phyloP scores from a whole-genome alignment of 2,797 vertebrate species.

The Aselliscus stoliczkanus region DNA sequence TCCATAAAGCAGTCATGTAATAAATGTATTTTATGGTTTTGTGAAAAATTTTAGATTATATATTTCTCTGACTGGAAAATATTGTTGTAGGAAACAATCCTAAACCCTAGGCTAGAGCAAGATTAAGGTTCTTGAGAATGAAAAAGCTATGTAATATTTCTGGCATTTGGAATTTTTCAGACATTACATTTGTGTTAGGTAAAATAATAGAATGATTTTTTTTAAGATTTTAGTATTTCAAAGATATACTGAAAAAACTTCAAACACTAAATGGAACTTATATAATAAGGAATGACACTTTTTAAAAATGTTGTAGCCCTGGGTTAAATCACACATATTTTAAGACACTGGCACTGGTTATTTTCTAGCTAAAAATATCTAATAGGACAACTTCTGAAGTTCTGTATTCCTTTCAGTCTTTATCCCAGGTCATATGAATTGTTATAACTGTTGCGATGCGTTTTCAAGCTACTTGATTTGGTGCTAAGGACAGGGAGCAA shows the following conservation, averaged over 20 bases:
- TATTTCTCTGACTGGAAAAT: conserved; percentile 27
- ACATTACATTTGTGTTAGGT: neutral
- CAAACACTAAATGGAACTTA: neutral
- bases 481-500: neutral
- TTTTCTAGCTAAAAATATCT: neutral
- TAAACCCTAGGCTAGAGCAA: neutral
- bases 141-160: conserved; percentile 35
- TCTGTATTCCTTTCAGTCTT: neutral
- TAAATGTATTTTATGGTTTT: neutral
- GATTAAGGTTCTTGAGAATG: conserved; percentile 33
- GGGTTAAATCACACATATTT: neutral
- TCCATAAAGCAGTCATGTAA: neutral
- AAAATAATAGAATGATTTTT: neutral
- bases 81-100: neutral
- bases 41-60: neutral
- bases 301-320: neutral
- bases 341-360: neutral
- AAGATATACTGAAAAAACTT: neutral
- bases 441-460: neutral
- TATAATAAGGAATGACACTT: neutral
- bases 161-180: conserved; percentile 10
- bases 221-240: neutral
- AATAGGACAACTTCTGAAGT: neutral
- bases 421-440: neutral
- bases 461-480: neutral